Conservation (phyloP, 2,797 vertebrate genomes). For the Carcharodon carcharias region DNA sequence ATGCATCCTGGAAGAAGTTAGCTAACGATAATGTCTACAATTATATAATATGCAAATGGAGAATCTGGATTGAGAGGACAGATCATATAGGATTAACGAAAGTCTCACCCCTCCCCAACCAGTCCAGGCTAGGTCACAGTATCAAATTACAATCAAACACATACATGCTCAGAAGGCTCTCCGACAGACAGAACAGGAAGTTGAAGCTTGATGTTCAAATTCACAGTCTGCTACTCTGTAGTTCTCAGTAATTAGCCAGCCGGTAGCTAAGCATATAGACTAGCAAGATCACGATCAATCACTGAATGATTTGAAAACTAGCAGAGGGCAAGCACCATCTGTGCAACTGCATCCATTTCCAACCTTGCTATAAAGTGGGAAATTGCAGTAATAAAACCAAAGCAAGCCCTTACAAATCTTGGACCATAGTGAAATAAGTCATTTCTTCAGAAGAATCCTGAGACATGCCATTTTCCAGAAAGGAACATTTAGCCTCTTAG, state of each 20-base stretch:
- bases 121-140: background rate
- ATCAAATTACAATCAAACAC: background rate
- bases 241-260: background rate
- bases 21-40: background rate
- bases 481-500: background rate
- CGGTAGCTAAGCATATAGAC: background rate
- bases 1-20: background rate
- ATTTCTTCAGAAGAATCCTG: background rate
- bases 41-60: no score
- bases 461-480: background rate
- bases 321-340: background rate
- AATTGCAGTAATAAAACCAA: background rate
- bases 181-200: background rate
- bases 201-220: background rate
- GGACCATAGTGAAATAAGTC: background rate
- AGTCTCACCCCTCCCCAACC: background rate
- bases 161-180: background rate
- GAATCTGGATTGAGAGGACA: background rate
- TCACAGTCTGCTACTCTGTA: background rate
- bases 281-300: background rate
- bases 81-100: background rate
- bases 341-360: background rate
- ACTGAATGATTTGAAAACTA: background rate
- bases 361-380: background rate
- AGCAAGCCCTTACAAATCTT: no score